A percentile compares a stretch with the other conserved stretches of the same genome.
Evolutionary conservation across 2,888 invertebrate species (phyloP).

Genomic region (Drosophila putrida): DNA sequence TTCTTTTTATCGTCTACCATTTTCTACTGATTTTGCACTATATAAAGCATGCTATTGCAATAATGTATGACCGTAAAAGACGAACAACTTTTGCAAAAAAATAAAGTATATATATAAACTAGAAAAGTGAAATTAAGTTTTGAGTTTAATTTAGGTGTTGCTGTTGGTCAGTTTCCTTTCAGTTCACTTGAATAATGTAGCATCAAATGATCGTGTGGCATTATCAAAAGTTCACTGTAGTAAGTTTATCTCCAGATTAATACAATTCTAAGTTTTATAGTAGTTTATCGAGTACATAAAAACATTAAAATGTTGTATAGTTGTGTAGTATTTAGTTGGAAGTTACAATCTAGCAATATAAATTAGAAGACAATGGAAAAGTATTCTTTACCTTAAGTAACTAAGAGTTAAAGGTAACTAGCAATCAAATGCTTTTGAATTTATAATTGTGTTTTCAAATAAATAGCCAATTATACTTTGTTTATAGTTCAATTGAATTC

Average conservation of each 20-base stretch:
- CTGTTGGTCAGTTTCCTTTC: constrained; percentile 12
- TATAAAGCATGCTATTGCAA: constrained; percentile 75
- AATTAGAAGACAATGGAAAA: not conserved
- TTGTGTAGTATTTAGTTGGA: too few relatives aligned
- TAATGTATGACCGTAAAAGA: constrained; percentile 68
- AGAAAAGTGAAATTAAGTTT: constrained; percentile 78
- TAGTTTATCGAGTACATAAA: too few relatives aligned
- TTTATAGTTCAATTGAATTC: not conserved
- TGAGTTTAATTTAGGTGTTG: constrained; percentile 42
- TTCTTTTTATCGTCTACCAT: constrained; percentile 77
- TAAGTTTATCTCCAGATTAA: too few relatives aligned
- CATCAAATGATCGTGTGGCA: constrained; percentile 29
- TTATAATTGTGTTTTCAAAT: not conserved
- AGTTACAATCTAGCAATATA: too few relatives aligned
- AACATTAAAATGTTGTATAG: too few relatives aligned
- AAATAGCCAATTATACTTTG: constrained; percentile 1
- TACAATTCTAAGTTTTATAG: constrained; percentile 1
- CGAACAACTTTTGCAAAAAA: constrained; percentile 41
- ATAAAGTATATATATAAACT: not conserved
- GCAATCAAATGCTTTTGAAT: not conserved
- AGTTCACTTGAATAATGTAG: constrained; percentile 22
- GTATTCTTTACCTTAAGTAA: not conserved
- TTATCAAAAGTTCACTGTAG: not conserved
- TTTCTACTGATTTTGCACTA: constrained; percentile 79
- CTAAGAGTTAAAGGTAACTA: not conserved